Percentiles rank a stretch among this genome's conserved stretches.
These are phyloP conservation scores for Cettia cetti DNA, from an alignment of 2,113 vertebrate species.

Conservation along the genomic window DNA sequence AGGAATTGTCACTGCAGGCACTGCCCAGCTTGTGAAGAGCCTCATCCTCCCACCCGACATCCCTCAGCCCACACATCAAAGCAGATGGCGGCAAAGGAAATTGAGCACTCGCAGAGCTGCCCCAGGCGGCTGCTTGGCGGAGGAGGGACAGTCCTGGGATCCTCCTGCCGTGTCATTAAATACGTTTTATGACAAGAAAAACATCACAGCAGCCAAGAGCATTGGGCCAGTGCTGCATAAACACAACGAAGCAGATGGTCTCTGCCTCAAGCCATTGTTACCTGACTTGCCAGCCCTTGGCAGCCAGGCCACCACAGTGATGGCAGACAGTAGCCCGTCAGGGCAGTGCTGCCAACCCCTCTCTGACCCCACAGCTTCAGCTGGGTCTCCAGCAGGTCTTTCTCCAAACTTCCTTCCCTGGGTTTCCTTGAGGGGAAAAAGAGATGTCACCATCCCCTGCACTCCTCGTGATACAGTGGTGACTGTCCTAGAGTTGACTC, in stretches of 20 bases:
- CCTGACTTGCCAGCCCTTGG: neutral
- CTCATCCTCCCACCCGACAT: neutral
- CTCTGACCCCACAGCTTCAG: neutral
- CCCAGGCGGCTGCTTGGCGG: neutral
- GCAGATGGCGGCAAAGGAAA: neutral
- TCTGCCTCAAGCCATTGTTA: neutral
- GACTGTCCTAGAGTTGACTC: neutral
- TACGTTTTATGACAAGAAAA: neutral
- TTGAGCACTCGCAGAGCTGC: neutral
- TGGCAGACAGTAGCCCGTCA: neutral
- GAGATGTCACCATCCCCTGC: neutral
- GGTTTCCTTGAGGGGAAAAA: neutral
- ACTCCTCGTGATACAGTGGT: fast-evolving
- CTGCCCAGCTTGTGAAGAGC: neutral
- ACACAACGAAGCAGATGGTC: neutral
- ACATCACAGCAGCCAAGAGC: neutral
- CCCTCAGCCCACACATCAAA: neutral
- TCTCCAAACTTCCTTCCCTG: neutral
- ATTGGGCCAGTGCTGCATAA: neutral
- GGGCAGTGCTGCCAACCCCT: neutral
- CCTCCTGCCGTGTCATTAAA: conserved; percentile 10
- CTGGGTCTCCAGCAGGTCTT: neutral
- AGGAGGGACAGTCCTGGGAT: neutral
- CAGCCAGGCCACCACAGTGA: neutral
- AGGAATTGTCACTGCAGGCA: neutral